These are phyloP conservation scores for Cephalopachus bancanus DNA, from an alignment of 2,797 vertebrate species.

Conservation along the genomic window DNA sequence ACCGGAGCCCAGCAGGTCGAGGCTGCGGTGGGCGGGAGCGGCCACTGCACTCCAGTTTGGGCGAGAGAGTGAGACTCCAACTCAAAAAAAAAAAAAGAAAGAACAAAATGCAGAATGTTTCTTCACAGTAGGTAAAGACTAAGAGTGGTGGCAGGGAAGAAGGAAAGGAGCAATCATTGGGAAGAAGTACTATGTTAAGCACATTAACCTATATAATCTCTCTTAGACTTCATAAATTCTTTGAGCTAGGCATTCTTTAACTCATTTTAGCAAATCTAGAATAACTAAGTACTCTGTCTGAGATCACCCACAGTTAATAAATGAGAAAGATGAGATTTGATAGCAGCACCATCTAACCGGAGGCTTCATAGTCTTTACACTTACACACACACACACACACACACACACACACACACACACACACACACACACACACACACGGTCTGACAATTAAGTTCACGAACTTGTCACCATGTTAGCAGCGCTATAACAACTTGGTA, in stretches of 20 bases:
- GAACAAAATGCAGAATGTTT: not conserved
- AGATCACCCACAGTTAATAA: constrained; percentile 11
- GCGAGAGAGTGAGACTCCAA: too few species aligned
- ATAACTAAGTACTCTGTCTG: constrained; percentile 41
- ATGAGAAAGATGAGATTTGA: not conserved
- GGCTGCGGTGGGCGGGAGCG: too few species aligned
- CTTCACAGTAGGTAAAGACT: not conserved
- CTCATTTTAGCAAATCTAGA: not conserved
- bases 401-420: not conserved
- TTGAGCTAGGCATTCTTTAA: constrained; percentile 30
- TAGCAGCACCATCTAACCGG: not conserved
- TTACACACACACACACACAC: not conserved
- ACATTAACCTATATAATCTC: not conserved
- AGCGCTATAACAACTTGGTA: too few species aligned
- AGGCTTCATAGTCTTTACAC: not conserved
- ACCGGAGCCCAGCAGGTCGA: too few species aligned
- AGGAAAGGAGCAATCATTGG: not conserved
- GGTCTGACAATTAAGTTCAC: too few species aligned
- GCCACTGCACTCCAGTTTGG: too few species aligned
- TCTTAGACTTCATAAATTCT: not conserved
- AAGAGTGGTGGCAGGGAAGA: not conserved
- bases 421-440: not conserved
- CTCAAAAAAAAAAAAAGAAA: not conserved
- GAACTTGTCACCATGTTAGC: too few species aligned
- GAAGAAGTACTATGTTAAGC: not conserved